Base-by-base conservation (phyloP, 1,140 invertebrate species). In the Drosophila nikananu region DNA sequence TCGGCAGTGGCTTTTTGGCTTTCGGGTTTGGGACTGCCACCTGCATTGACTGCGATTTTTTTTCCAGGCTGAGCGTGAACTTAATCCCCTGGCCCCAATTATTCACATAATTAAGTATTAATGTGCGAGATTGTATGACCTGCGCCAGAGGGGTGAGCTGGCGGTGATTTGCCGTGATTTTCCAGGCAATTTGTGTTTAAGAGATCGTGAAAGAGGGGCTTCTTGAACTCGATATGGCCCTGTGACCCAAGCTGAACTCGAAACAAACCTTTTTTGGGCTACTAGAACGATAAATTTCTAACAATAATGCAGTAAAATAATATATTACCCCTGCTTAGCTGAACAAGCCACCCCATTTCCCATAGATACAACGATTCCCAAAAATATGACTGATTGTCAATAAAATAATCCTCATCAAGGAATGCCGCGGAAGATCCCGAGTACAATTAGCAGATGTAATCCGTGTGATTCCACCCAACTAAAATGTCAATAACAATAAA, bases 41-140 rank as follows among this genome's bases (percentile, higher is more conserved):
- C 83, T 87, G 83, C 84, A 89, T 63, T 60, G 60, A 41, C 54
- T 66, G 66, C 54, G 44, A n/a, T 41, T 42, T 44, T 73, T 73
- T 57, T 49, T 19, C 17, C n/a, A 6, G 17, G 12, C 44, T 67
- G 84, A 80, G 75, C 77, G 86, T 71, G 86, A 90, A 90, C 75
- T 90, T 90, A 90, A 90, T 90, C 86, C 82, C 71, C 70, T 81
- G 80, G 87, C 80, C 77, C 86, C 86, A 90, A 90, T 90, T 90
- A 91, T 91, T 86, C 86, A 83, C 91, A 86, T 86, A 86, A 90
- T 90, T 90, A 90, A 90, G 82, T 90, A 82, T 90, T 83, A 91
- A 86, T 90, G 86, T 90, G 86, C 86, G 86, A 90, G 91, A 91
- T 80, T 86, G 58, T 90, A 90, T 91, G 86, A 90, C 86, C 86